Conservation (phyloP, 2,113 vertebrate species). For the Poeciliopsis turrubarensis region DNA sequence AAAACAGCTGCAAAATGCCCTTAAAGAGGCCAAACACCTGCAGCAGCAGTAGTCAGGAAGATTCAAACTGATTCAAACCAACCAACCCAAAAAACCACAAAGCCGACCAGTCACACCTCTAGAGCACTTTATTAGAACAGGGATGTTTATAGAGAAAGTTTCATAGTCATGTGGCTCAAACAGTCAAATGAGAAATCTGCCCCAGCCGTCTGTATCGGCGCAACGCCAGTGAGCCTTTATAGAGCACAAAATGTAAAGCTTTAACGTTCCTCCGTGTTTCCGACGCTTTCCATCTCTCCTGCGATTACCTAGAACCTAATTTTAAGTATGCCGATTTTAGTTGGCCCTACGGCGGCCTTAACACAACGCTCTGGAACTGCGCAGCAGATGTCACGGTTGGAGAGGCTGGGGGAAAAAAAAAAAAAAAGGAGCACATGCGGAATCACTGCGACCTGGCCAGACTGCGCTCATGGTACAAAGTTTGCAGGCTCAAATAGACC, state of each 20-base stretch:
- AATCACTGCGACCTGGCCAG: too few species aligned
- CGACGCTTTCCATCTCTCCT: not conserved
- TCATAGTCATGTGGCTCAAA: constrained; percentile 72
- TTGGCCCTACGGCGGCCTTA: not conserved
- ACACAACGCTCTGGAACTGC: too few species aligned
- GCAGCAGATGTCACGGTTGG: too few species aligned
- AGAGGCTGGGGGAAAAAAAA: too few species aligned
- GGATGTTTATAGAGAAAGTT: constrained; percentile 79
- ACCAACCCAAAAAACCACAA: constrained; percentile 59
- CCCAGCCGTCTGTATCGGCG: constrained; percentile 66
- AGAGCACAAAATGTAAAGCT: constrained; percentile 69
- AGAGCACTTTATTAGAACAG: constrained; percentile 83
- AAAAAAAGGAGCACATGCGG: too few species aligned
- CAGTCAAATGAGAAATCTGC: constrained; percentile 68
- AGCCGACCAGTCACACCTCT: constrained; percentile 77
- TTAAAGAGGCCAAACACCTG: too few species aligned
- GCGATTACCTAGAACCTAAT: not conserved
- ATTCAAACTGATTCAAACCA: constrained; percentile 66
- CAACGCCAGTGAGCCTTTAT: constrained; percentile 58
- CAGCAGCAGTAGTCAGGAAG: too few species aligned
- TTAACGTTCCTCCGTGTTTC: constrained; percentile 48
- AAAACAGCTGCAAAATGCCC: too few species aligned
- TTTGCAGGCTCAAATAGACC: too few species aligned
- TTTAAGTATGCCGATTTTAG: constrained; percentile 51
- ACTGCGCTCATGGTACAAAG: too few species aligned